Evolutionary conservation across 2,888 invertebrate species (phyloP), one percentile per base, ranked within the genome.

Genomic region (Tetragnatha montana): DNA sequence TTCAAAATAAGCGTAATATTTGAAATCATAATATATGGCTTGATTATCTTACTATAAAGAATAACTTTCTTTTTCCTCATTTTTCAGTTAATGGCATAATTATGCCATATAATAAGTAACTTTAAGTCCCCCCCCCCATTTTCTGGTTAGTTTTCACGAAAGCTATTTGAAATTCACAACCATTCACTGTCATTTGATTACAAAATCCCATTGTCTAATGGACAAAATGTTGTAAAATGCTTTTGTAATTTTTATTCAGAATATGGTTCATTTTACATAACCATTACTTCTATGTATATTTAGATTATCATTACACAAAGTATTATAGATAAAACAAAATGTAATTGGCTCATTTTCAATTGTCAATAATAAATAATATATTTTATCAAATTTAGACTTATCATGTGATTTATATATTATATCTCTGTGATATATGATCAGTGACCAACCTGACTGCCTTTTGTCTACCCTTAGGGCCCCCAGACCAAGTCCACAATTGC

Each of bases 401-500:
- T 69, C 19, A 69, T 69, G 6, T 69, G 19, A 17, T 19, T 7
- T 69, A 8, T 6, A n/a, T n/a, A 17, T 68, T 14, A 68, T 69
- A n/a, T 69, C 17, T 17, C 35, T 35, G 2, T 35, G 22, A 19
- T 8, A 7, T 14, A 7, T 73, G 21, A 69, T 49, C 88, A 88
- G 83, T 83, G 83, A 83, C 88, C 83, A 88, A 79, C 49, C 69
- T 84, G 68, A 88, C 84, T 79, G 68, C 60, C 22, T 80, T 88
- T 88, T 88, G 83, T 79, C 79, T 70, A 82, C 60, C 17, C 47
- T 50, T 51, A 92, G 92, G 92, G 14, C 91, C 92, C 21, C 92
- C 92, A 19, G 91, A 91, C 50, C 84, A 90, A 80, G 91, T 92
- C n/a, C 86, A 89, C 47, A 91, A 92, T 75, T 92, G 92, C 79